Base-by-base conservation (phyloP, 2,113 vertebrate species). In the Lepus americanus region DNA sequence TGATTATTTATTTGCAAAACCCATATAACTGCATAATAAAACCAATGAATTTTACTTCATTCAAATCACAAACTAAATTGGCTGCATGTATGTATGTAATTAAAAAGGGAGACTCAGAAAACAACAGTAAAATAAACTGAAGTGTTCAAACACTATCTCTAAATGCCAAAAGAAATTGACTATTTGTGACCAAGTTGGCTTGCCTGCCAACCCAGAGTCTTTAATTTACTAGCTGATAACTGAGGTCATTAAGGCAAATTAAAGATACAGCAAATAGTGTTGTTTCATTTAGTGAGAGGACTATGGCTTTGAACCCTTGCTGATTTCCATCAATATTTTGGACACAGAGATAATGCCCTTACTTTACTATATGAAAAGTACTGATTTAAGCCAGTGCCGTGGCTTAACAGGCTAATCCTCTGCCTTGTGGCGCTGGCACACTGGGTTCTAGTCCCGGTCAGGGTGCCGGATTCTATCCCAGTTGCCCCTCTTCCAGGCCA, bases 201-300 rank as follows among this genome's bases (percentile, higher is more conserved):
- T 74, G 36, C 11, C 33, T 70, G 25, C 5, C 73, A 80, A 74
- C 27, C 36, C 22, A 55, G 27, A 84, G n/a, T 79, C n/a, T 63
- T 70, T 80, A 79, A 73, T 29, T 87, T 81, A 92, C 36, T 79
- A 39, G n/a, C 67, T 70, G 19, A 55, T 51, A 64, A 70, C 5
- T n/a, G 73, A 94, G n/a, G 20, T 64, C 53, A 85, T 83, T 72
- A 72, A 83, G 39, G 86, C n/a, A 77, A 89, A 87, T 70, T 72
- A 78, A 87, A 64, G 85, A 80, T 29, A 55, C 78, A 25, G 61
- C 29, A 59, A 33, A 84, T 33, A 51, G 14, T 33, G 22, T 51
- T 61, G 19, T 63, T 93, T 61, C 17, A 44, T 33, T 51, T 25
- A 80, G 16, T 13, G 17, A 53, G 19, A 44, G 3, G 3, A 51